These are phyloP conservation scores for Oscheius sp. DNA, from an alignment of 2,888 invertebrate genomes.

Conservation along the genomic window DNA sequence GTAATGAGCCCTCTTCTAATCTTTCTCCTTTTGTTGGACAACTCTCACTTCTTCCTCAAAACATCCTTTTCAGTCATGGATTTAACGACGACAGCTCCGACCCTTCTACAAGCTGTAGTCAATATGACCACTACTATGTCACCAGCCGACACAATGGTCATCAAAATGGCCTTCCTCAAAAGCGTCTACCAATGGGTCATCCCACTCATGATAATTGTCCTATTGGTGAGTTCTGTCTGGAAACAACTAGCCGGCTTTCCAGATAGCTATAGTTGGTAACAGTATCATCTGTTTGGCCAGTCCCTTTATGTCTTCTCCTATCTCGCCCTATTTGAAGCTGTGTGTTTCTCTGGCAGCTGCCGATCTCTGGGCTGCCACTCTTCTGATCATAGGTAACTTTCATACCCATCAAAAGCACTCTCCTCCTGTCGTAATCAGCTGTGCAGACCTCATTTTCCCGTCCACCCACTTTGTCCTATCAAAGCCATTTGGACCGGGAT, in stretches of 20 bases:
- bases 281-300: slow-evolving; percentile 65
- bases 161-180: slow-evolving; percentile 38
- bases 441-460: not conserved
- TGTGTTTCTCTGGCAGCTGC: slow-evolving; percentile 69
- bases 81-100: slow-evolving; percentile 13
- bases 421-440: slow-evolving; percentile 22
- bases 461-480: not conserved
- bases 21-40: not conserved
- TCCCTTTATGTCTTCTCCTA: slow-evolving; percentile 62
- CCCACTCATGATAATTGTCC: slow-evolving; percentile 66
- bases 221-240: slow-evolving; percentile 54
- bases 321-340: slow-evolving; percentile 68
- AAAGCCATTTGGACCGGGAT: not conserved
- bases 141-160: not conserved
- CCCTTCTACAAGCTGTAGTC: not conserved
- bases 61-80: slow-evolving; percentile 8
- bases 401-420: not conserved
- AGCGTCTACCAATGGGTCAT: slow-evolving; percentile 63
- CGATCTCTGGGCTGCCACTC: slow-evolving; percentile 67
- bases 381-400: slow-evolving; percentile 60
- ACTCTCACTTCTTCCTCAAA: not conserved
- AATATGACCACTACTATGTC: not conserved
- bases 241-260: slow-evolving; percentile 31
- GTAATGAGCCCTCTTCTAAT: not conserved
- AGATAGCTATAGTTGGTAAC: slow-evolving; percentile 70